A percentile compares a stretch with the other conserved stretches of the same genome.
Evolutionary conservation across 2,888 invertebrate genomes (phyloP).

Genomic region (Steinernema hermaphroditum): DNA sequence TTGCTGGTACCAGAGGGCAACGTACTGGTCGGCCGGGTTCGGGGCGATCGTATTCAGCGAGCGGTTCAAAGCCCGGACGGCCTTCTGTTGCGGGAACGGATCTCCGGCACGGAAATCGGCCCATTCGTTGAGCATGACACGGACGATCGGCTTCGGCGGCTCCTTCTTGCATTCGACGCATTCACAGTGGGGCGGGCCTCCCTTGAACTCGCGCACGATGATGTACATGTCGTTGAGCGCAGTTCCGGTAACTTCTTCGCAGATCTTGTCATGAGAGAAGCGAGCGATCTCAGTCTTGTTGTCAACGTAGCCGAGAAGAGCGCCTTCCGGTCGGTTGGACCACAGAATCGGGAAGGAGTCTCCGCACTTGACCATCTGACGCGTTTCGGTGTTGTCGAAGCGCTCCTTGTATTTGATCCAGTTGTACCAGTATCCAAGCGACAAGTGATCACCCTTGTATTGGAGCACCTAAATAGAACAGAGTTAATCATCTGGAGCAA

Average conservation of each 20-base stretch:
- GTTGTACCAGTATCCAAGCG: conserved; percentile 60
- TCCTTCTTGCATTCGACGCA: conserved; percentile 37
- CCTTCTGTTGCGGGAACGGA: conserved; percentile 51
- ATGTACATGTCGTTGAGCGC: conserved; percentile 57
- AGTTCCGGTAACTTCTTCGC: conserved; percentile 42
- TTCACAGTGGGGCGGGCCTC: conserved; percentile 46
- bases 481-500: conserved; percentile 2
- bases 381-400: conserved; percentile 50
- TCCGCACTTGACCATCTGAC: conserved; percentile 56
- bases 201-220: conserved; percentile 55
- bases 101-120: conserved; percentile 58
- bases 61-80: conserved; percentile 39
- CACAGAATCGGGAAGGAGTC: conserved; percentile 63
- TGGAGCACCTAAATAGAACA: conserved; percentile 49
- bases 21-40: conserved; percentile 59
- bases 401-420: conserved; percentile 62
- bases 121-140: conserved; percentile 62
- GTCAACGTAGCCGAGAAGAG: conserved; percentile 58
- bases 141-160: conserved; percentile 36
- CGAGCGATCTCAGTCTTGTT: conserved; percentile 58
- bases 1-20: conserved; percentile 61
- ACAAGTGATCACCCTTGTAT: conserved; percentile 60
- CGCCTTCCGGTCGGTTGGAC: conserved; percentile 46
- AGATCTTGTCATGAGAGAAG: conserved; percentile 50
- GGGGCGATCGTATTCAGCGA: conserved; percentile 56